phyloP scores from a whole-genome alignment of 1,140 invertebrate genomes.

The Apis dorsata region DNA sequence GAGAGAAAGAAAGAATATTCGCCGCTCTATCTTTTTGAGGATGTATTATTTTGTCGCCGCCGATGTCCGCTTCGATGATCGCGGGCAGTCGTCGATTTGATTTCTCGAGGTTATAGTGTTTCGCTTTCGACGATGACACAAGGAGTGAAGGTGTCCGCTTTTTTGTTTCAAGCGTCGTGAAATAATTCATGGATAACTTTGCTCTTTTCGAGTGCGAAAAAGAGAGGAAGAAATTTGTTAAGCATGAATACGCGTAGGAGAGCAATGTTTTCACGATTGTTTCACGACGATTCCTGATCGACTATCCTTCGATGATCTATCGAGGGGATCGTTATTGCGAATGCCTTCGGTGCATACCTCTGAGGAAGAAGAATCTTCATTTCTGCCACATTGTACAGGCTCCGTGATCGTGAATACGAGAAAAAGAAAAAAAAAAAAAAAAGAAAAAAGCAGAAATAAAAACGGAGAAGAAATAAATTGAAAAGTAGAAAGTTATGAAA shows the following conservation, averaged over 20 bases:
- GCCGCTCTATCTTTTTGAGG: background rate
- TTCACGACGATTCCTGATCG: background rate
- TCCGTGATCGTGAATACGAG: background rate
- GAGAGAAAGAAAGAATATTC: background rate
- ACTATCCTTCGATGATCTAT: background rate
- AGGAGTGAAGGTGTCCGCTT: background rate
- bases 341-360: background rate
- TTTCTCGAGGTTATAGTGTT: background rate
- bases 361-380: background rate
- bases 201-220: background rate
- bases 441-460: background rate
- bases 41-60: background rate
- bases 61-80: conserved; percentile 7
- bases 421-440: background rate
- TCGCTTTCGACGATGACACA: background rate
- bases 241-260: background rate
- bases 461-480: background rate
- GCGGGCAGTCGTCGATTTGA: background rate
- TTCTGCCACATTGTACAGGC: background rate
- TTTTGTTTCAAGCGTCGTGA: background rate
- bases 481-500: background rate
- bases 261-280: background rate
- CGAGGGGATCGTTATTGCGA: no score
- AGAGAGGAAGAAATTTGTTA: background rate
- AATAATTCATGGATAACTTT: background rate